Evolutionary conservation across 2,797 vertebrate genomes (phyloP), one percentile per base, ranked within the genome.

Genomic region (Steatocranus sp.): DNA sequence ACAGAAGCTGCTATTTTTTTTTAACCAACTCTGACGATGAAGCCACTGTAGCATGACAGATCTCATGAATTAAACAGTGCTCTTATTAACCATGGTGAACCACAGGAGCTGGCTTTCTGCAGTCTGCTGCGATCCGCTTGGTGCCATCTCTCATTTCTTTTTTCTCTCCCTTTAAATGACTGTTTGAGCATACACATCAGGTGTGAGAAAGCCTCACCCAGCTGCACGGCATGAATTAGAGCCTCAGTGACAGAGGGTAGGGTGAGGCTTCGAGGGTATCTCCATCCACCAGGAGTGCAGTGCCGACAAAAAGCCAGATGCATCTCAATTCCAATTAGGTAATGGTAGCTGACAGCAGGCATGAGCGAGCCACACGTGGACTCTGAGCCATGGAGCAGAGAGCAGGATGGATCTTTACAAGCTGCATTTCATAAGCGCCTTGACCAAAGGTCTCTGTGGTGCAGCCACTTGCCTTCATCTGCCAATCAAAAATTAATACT

Each of bases 311-410:
- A 79, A 91, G 92, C 95, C 94, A 95, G 95, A 93, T 95, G 95
- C 93, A 94, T 96, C 93, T 96, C 95, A 94, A 93, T 96, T 95
- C 93, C 95, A 96, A 95, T 96, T 95, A 96, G 89, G 93, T 95
- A 95, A 96, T 95, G 92, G 93, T 87, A 96, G 86, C 91, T 93
- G 95, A 96, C 96, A 96, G 95, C 86, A 89, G 92, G 86, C 86
- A 90, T 87, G 91, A 92, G 90, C 68, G 54, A 86, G 86, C 83
- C 89, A 88, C 91, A 93, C 89, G 82, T 88, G 91, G 84, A 92
- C 86, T 82, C 83, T 10, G 82, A 91, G 86, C 83, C 82, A 68
- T 56, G 51, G 75, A 82, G 89, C 15, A 50, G 43, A 86, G 79
- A 58, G 53, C 9, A 7, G 88, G 83, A 84, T 75, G 68, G 78